Evolutionary conservation across 2,113 vertebrate species (phyloP).

Genomic region (Alosa alosa): DNA sequence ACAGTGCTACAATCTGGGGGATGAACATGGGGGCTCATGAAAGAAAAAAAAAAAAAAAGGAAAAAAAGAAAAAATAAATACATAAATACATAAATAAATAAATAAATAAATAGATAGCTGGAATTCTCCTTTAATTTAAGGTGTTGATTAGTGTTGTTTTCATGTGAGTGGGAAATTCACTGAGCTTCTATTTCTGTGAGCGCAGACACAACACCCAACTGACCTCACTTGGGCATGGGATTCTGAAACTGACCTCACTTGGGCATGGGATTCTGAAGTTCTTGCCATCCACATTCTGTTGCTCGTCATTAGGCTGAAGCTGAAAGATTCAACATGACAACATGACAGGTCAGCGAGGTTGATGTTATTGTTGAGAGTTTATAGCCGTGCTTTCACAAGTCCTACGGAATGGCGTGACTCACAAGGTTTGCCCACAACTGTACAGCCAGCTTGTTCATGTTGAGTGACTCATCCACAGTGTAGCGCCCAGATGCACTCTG

Average conservation of each 20-base stretch:
- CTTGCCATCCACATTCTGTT: background rate
- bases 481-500: background rate
- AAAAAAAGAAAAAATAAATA: too few relatives aligned
- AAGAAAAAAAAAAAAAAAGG: too few relatives aligned
- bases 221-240: constrained; percentile 30
- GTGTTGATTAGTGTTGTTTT: too few relatives aligned
- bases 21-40: too few relatives aligned
- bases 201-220: background rate
- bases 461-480: background rate
- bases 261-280: constrained; percentile 19
- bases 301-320: constrained; percentile 24
- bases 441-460: constrained; percentile 20
- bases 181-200: too few relatives aligned
- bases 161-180: too few relatives aligned
- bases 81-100: too few relatives aligned
- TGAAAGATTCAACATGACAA: constrained; percentile 4
- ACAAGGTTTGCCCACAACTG: constrained; percentile 38
- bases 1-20: too few relatives aligned
- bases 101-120: too few relatives aligned
- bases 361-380: background rate
- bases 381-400: background rate
- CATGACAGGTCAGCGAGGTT: background rate
- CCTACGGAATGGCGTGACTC: background rate
- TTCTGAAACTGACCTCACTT: constrained; percentile 15
- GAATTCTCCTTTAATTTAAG: too few relatives aligned